phyloP scores from a whole-genome alignment of 2,113 vertebrate species.

The Callospermophilus lateralis region DNA sequence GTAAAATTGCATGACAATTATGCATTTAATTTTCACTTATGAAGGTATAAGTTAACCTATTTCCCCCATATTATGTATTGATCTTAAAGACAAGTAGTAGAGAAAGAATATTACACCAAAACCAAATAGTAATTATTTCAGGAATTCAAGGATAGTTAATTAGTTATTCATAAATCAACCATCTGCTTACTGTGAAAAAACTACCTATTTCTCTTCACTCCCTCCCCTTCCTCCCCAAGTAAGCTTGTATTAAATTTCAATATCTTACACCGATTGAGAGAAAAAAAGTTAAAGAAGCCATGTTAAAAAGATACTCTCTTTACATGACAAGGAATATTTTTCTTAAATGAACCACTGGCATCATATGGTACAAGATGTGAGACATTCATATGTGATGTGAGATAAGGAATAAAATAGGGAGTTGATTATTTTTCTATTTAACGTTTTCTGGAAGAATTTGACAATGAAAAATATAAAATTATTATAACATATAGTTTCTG shows the following conservation, averaged over 20 bases:
- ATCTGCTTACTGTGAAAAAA: neutral
- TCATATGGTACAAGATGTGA: neutral
- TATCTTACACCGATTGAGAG: neutral
- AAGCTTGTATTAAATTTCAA: neutral
- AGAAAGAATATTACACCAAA: neutral
- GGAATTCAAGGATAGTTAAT: constrained; percentile 43
- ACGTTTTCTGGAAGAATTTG: neutral
- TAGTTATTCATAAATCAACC: neutral
- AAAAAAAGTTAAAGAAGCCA: neutral
- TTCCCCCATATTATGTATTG: neutral
- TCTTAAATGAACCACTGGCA: neutral
- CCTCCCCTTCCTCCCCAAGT: neutral
- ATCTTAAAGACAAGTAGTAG: neutral
- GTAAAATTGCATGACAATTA: neutral
- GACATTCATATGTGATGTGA: neutral
- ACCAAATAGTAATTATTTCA: constrained; percentile 11
- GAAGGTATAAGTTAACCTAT: neutral
- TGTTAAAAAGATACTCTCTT: neutral
- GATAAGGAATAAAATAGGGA: neutral
- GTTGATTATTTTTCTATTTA: neutral
- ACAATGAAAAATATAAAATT: neutral
- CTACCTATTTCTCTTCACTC: neutral
- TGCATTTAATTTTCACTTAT: constrained; percentile 25
- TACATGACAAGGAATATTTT: neutral
- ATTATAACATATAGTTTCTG: neutral